Base-by-base conservation (phyloP, 2,113 vertebrate species). In the Dunckerocampus dactyliophorus region DNA sequence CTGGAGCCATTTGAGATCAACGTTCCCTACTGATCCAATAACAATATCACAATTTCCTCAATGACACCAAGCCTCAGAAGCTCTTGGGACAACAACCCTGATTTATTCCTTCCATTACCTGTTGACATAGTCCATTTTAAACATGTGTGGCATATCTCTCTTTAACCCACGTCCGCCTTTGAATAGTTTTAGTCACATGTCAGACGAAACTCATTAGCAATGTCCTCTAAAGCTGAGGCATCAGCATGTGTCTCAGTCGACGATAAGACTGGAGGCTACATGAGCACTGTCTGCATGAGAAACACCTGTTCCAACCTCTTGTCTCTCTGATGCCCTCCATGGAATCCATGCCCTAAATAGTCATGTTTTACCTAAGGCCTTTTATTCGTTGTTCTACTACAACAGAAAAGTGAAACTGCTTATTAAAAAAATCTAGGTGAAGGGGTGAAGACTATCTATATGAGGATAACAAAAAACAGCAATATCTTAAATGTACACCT, bases 261-360 rank as follows among this genome's bases (percentile, higher is more conserved):
- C 62, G 71, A 77, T 60, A 83, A 71, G 74, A 71, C 87, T 85
- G 80, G 72, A 80, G 85, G 87, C 81, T 75, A 86, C 83, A 82
- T 79, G 74, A 75, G 70, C 71, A 75, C 75, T 82, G 85, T 86
- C 82, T 88, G 79, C 74, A 66, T 77, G 42, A 80, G 62, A 85
- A 85, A 86, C 86, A 87, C 80, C 75, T 82, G 83, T 82, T 88
- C 82, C 86, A 82, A 83, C 86, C 85, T 89, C 84, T 88, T 84
- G 80, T 80, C 79, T 85, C 75, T 77, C 63, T 47, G 60, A 67
- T 80, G 81, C 79, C 82, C 90, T 90, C 89, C 53, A 71, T 85
- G 90, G 90, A 90, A 86, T 91, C 81, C 82, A 71, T 91, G 91
- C 82, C 89, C 91, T 90, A 91, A 89, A 91, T 92, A 91, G 75